Percentiles rank a stretch among this genome's conserved stretches.
phyloP scores from a whole-genome alignment of 2,888 invertebrate species.

The Macaria liturata region DNA sequence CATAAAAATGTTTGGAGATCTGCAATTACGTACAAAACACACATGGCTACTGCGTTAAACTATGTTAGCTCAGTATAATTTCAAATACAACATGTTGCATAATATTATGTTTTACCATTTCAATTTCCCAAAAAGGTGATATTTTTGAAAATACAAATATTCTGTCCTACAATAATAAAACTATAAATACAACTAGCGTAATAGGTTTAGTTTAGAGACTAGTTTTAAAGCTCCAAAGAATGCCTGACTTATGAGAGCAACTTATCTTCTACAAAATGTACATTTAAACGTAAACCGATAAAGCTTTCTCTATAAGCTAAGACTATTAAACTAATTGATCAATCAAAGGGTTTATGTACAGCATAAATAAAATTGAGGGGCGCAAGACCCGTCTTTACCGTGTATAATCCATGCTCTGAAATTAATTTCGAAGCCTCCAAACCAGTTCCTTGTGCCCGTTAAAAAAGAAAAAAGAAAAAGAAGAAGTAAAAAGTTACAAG shows the following conservation, averaged over 20 bases:
- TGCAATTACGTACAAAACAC: slow-evolving; percentile 8
- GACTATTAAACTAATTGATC: slow-evolving; percentile 33
- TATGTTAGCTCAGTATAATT: too few species aligned
- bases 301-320: slow-evolving; percentile 19
- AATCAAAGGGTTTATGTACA: slow-evolving; percentile 26
- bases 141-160: too few species aligned
- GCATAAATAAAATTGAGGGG: slow-evolving; percentile 37
- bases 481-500: slow-evolving; percentile 2
- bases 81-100: too few species aligned
- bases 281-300: slow-evolving; percentile 11
- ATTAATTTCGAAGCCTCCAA: slow-evolving; percentile 50
- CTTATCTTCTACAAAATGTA: slow-evolving; percentile 13
- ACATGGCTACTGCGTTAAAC: slow-evolving; percentile 15
- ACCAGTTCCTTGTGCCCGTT: slow-evolving; percentile 37
- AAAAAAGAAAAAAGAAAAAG: slow-evolving; percentile 23
- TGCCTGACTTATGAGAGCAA: not conserved
- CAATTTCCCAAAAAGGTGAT: too few species aligned
- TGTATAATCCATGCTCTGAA: slow-evolving; percentile 55
- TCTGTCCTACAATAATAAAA: too few species aligned
- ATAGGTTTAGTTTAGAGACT: too few species aligned
- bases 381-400: slow-evolving; percentile 50
- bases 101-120: too few species aligned
- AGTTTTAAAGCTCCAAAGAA: too few species aligned
- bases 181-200: too few species aligned
- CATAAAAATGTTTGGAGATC: slow-evolving; percentile 46